These are phyloP conservation scores for Calcarius lapponicus DNA, from an alignment of 2,797 vertebrate species.

Conservation along the genomic window DNA sequence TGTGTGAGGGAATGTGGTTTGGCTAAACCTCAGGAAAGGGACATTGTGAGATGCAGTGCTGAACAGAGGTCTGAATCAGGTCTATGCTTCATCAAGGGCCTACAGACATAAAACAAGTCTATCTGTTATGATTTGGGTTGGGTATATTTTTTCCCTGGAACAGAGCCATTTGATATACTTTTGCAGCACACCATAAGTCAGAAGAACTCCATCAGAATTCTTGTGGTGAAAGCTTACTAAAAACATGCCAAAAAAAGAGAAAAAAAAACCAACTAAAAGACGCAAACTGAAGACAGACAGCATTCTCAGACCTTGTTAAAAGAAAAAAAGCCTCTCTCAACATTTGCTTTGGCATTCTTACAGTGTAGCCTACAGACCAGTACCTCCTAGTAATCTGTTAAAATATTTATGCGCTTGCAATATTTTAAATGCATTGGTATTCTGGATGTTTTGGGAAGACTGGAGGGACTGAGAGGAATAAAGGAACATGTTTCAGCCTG, in stretches of 20 bases:
- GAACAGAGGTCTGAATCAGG: background rate
- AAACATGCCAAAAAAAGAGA: background rate
- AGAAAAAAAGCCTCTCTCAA: background rate
- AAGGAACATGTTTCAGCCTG: background rate
- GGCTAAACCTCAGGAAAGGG: background rate
- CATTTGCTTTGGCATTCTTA: constrained; percentile 24
- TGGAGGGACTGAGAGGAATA: background rate
- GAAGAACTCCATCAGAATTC: background rate
- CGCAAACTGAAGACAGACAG: background rate
- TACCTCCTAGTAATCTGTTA: background rate
- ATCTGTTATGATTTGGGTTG: background rate
- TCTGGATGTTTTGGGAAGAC: background rate
- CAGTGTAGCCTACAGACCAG: background rate
- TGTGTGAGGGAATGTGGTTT: background rate
- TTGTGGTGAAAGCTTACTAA: background rate
- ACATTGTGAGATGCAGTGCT: background rate
- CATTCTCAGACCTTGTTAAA: background rate
- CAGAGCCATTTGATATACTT: constrained; percentile 1
- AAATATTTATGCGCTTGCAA: background rate
- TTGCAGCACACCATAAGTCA: background rate
- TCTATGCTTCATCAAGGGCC: background rate
- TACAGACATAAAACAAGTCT: background rate
- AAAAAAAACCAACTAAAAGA: background rate
- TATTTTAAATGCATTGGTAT: background rate
- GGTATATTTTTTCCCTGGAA: background rate